phyloP scores from a whole-genome alignment of 2,113 vertebrate genomes.

The Xiphophorus maculatus region DNA sequence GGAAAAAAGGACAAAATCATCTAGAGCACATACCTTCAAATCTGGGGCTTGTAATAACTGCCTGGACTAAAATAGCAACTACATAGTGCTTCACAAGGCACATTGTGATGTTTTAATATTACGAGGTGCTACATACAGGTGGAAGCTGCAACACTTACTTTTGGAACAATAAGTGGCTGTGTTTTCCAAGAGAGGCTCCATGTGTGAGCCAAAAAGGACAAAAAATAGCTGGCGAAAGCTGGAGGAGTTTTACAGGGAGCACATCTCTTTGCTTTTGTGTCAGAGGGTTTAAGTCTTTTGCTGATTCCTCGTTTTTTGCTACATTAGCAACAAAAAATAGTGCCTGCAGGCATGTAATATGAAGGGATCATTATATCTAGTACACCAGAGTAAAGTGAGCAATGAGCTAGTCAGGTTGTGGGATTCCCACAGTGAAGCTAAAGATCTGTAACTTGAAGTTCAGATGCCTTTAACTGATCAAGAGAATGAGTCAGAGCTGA shows the following conservation, averaged over 20 bases:
- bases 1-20: neutral
- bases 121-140: conserved; percentile 54
- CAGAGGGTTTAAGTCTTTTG: conserved; percentile 53
- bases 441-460: conserved; percentile 54
- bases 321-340: conserved; percentile 66
- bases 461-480: conserved; percentile 53
- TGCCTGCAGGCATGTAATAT: conserved; percentile 57
- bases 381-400: conserved; percentile 45
- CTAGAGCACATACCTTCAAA: neutral
- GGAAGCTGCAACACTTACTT: conserved; percentile 49
- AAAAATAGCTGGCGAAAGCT: conserved; percentile 63
- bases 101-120: neutral
- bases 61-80: neutral
- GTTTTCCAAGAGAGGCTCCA: conserved; percentile 59
- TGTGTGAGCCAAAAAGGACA: conserved; percentile 59
- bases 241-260: conserved; percentile 50
- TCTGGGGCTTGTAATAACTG: neutral
- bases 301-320: conserved; percentile 49
- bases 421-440: conserved; percentile 40
- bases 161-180: conserved; percentile 59
- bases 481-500: conserved; percentile 32
- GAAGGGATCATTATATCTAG: conserved; percentile 47
- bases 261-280: conserved; percentile 57
- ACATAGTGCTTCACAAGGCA: neutral
- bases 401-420: conserved; percentile 53